Evolutionary conservation across 2,113 vertebrate genomes (phyloP), one percentile per base, ranked within the genome.

Genomic region (Forbesichthys agassizii): DNA sequence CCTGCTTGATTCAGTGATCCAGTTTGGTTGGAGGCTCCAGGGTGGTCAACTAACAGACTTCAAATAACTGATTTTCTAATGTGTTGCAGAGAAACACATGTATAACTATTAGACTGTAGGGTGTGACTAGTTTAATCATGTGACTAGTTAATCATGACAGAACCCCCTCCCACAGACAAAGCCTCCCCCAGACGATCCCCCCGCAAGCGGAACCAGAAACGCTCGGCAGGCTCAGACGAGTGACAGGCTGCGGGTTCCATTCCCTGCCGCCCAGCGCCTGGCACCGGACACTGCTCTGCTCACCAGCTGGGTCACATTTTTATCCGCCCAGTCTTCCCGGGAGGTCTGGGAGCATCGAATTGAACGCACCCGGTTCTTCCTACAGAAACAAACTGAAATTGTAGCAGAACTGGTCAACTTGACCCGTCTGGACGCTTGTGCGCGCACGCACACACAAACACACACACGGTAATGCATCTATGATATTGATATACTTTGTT

Each of bases 201-300:
- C 64, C 95, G 95, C 87, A 99, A 98, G 85, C 93, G 97, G 90
- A 95, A 90, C 67, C 96, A 98, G 94, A 99, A 98, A 82, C 94
- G 97, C 88, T 93, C 96, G 1, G 97, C 92, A 64, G 97, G 96
- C 87, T 99, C 96, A n/a, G 97, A 98, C 88, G 97, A 99, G 95
- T 98, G 94, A 95, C 74, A 84, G 61, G 11, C 47, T 11, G n/a
- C 48, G 0, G 48, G 42, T 8, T n/a, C 9, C 16, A 2, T 5
- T 16, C 56, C 62, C 52, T 1, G 57, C n/a, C 63, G 0, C 52
- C 56, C 11, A 36, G 52, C 61, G 33, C 52, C 48, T 48, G 11
- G 47, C 46, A 33, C 13, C 33, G 46, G 64, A 61, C 42, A 47
- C 61, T 18, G 33, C 69, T n/a, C 56, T 55, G 64, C 9, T 46